Base-by-base conservation (phyloP, 1,140 invertebrate genomes). In the Periplaneta americana region DNA sequence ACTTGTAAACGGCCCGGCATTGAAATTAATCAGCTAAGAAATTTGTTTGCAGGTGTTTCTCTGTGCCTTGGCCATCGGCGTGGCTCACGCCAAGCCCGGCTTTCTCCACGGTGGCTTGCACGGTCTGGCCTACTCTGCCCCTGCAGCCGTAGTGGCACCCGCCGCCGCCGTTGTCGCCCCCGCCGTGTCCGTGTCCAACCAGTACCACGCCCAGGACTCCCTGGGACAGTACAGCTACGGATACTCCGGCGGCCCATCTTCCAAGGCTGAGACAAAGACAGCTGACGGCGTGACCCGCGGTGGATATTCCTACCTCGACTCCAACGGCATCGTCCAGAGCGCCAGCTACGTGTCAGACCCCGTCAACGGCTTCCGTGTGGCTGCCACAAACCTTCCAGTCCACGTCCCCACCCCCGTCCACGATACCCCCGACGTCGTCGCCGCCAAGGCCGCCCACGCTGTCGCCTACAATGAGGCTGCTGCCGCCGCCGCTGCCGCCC, bases 241-340 rank as follows among this genome's bases (percentile, higher is more conserved):
- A 34, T 94, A 94, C 84, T 86, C 90, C 9, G 93, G 92, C 79
- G 92, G 92, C 81, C 89, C 90, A 39, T 93, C 92, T 83, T 88
- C 92, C 80, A 94, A 94, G 85, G 90, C 89, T 39, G 93, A 94
- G 87, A 88, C 90, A 2, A 90, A 91, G 82, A 89, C 91, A 17
- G 87, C 91, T 78, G 93, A 94, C 85, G 93, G 93, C 11, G 90
- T 92, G 34, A 93, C 92, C 8, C 90, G 90, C 34, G 93, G 93
- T 39, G 91, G 91, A 66, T 95, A 94, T 86, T 93, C 92, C 80
- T 95, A 94, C 84, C 88, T 95, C 32, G 94, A 95, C 85, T 90
- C 91, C 15, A 90, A 94, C 85, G 93, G 93, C 6, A 86, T 92
- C 34, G 84, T 93, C 9, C 93, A 94, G 86, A 89, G 88, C 2